phyloP scores from a whole-genome alignment of 2,888 invertebrate genomes.

The Lottia scabra region DNA sequence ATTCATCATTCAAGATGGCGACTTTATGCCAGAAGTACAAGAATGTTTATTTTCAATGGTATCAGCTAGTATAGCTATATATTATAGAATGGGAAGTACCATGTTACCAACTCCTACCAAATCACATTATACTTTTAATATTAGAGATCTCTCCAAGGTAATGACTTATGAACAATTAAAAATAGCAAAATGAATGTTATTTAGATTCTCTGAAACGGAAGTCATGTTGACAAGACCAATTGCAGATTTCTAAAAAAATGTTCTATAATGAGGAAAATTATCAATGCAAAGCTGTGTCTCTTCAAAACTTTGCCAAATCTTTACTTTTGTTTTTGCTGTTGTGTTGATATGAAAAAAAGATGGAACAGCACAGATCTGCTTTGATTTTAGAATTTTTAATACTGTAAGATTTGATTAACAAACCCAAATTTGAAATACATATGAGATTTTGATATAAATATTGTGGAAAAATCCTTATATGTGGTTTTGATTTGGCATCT shows the following conservation, averaged over 20 bases:
- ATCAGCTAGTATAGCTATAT: constrained; percentile 66
- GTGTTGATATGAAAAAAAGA: neutral
- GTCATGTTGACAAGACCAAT: neutral
- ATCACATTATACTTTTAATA: constrained; percentile 69
- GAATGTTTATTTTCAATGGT: constrained; percentile 64
- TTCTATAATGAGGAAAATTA: too few species aligned
- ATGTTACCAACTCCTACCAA: constrained; percentile 69
- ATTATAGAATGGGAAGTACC: constrained; percentile 63
- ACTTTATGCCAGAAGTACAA: constrained; percentile 66
- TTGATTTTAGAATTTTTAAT: neutral
- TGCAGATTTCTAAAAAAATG: too few species aligned
- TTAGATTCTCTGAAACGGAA: too few species aligned
- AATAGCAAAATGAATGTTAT: neutral
- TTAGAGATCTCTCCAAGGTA: constrained; percentile 68
- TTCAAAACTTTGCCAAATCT: too few species aligned
- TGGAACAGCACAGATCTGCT: too few species aligned
- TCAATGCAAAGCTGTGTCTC: too few species aligned
- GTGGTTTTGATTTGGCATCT: too few species aligned
- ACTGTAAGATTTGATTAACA: too few species aligned
- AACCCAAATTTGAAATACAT: too few species aligned
- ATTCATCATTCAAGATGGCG: constrained; percentile 64
- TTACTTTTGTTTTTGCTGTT: neutral
- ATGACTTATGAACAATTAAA: neutral
- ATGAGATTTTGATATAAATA: too few species aligned
- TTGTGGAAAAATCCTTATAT: too few species aligned